Percentiles rank a stretch among this genome's conserved stretches.
Evolutionary conservation across 1,140 invertebrate genomes (phyloP).

Genomic region (Drosophila paulistorum): DNA sequence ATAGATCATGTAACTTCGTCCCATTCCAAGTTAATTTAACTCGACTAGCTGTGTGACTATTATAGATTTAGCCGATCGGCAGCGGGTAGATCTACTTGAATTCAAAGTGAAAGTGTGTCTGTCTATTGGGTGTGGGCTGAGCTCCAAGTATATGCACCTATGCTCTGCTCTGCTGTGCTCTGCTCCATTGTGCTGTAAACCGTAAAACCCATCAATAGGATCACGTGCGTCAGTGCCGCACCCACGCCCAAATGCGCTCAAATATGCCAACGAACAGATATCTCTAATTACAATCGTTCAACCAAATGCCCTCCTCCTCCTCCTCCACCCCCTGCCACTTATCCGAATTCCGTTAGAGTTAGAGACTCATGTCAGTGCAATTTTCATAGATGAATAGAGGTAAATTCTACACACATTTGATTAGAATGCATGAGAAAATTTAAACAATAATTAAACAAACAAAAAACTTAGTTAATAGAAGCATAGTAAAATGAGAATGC

Average conservation of each 20-base stretch:
- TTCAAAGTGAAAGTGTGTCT: constrained; percentile 32
- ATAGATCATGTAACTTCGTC: not conserved
- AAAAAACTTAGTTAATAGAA: constrained; percentile 24
- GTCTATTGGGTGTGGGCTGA: not conserved
- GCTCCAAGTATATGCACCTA: constrained; percentile 19
- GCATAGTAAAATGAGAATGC: constrained; percentile 30
- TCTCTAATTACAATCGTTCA: constrained; percentile 41
- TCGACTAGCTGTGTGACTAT: not conserved
- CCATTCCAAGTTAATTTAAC: not conserved
- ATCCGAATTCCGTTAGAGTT: constrained; percentile 41
- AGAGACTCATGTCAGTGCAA: constrained; percentile 34
- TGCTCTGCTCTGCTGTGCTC: not conserved
- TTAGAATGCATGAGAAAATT: constrained; percentile 63
- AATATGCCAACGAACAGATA: constrained; percentile 28
- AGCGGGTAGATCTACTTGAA: not conserved
- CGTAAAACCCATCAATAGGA: constrained; percentile 29
- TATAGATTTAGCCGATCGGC: constrained; percentile 36
- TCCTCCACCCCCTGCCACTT: constrained; percentile 16
- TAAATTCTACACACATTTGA: constrained; percentile 35
- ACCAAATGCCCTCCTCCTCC: not conserved
- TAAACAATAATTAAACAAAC: constrained; percentile 41
- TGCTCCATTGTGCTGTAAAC: constrained; percentile 9
- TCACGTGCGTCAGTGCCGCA: constrained; percentile 45
- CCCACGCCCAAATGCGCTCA: constrained; percentile 34
- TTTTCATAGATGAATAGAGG: constrained; percentile 61